Percentiles rank a stretch among this genome's conserved stretches.
These are phyloP conservation scores for Linnaemya vulpina DNA, from an alignment of 2,888 invertebrate genomes.

Conservation along the genomic window DNA sequence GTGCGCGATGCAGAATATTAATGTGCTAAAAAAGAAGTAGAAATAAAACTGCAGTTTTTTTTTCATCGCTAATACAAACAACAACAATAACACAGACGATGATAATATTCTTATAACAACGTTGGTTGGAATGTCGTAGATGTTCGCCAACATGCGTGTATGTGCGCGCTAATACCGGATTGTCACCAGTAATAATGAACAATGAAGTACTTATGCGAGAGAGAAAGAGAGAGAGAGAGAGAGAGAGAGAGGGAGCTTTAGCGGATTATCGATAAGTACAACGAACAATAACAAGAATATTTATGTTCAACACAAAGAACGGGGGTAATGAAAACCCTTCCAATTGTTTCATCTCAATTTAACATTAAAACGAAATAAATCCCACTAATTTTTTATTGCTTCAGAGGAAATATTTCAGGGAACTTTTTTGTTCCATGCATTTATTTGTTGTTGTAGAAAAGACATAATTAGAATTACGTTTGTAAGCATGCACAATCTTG, in stretches of 20 bases:
- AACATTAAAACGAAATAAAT: background rate
- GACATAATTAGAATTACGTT: no score
- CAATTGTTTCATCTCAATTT: background rate
- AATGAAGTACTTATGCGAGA: background rate
- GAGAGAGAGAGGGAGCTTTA: no score
- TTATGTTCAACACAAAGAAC: background rate
- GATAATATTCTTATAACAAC: no score
- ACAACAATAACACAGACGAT: no score
- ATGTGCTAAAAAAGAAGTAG: no score
- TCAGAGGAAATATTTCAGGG: background rate
- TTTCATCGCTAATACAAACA: no score
- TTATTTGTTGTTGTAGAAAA: background rate
- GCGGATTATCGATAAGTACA: background rate
- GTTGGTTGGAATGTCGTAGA: no score
- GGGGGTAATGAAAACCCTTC: background rate
- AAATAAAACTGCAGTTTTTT: no score
- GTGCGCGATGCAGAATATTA: no score
- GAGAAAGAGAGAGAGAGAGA: no score
- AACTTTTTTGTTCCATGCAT: background rate
- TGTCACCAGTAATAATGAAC: background rate
- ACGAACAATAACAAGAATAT: background rate
- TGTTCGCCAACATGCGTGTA: background rate
- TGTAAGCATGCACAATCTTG: no score
- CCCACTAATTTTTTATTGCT: background rate
- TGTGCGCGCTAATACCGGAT: background rate